A percentile compares a stretch with the other conserved stretches of the same genome.
These are phyloP conservation scores for Datnioides undecimradiatus DNA, from an alignment of 2,113 vertebrate genomes.

Conservation along the genomic window DNA sequence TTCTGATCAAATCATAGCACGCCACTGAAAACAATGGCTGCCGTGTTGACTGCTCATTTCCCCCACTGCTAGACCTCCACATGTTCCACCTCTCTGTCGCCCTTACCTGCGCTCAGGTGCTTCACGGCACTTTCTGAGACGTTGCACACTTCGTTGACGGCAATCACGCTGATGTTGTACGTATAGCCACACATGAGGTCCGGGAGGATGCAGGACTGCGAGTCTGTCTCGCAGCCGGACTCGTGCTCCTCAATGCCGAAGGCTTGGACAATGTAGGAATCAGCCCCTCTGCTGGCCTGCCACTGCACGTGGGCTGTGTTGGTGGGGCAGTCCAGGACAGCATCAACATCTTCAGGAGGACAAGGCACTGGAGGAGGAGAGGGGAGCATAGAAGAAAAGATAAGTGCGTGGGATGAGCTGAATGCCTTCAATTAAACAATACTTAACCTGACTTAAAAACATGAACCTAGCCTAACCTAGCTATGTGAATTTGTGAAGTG, in stretches of 20 bases:
- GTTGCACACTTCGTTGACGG: slow-evolving; percentile 73
- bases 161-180: slow-evolving; percentile 81
- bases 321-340: slow-evolving; percentile 62
- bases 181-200: slow-evolving; percentile 78
- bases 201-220: slow-evolving; percentile 60
- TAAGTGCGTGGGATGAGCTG: too few relatives aligned
- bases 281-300: slow-evolving; percentile 61
- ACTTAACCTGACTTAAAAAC: neutral
- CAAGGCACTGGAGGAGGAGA: slow-evolving; percentile 78
- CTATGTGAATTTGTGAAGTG: neutral
- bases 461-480: too few relatives aligned
- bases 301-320: slow-evolving; percentile 76
- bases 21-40: too few relatives aligned
- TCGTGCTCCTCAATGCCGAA: slow-evolving; percentile 54
- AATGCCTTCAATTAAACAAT: neutral
- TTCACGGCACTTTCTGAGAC: slow-evolving; percentile 55
- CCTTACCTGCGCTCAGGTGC: slow-evolving; percentile 76
- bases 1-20: too few relatives aligned
- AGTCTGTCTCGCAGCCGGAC: slow-evolving; percentile 61
- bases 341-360: slow-evolving; percentile 63
- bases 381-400: neutral
- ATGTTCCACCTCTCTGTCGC: neutral
- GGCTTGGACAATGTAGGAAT: slow-evolving; percentile 78
- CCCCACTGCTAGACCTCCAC: neutral
- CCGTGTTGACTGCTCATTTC: too few relatives aligned